phyloP scores from a whole-genome alignment of 2,113 vertebrate species.

The Phylloscopus trochilus region DNA sequence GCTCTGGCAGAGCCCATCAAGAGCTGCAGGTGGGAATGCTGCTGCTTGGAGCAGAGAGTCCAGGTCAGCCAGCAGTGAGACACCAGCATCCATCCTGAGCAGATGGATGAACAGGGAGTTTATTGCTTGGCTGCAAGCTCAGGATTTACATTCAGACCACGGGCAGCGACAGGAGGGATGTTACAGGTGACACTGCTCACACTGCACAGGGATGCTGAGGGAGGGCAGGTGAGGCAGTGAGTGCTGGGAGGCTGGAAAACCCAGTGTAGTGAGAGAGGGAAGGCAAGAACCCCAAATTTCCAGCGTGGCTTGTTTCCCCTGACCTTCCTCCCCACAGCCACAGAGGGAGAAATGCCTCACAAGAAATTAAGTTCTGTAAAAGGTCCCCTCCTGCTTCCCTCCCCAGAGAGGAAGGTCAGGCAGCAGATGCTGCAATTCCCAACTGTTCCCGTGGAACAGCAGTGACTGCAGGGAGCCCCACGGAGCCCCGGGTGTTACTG shows the following conservation, averaged over 20 bases:
- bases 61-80: background rate
- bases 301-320: background rate
- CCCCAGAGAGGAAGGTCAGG: background rate
- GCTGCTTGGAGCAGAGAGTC: background rate
- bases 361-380: background rate
- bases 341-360: background rate
- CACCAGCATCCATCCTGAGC: accelerated
- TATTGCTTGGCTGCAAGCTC: background rate
- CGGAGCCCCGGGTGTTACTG: background rate
- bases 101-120: background rate
- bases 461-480: accelerated
- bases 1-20: background rate
- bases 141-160: background rate
- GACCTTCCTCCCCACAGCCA: background rate
- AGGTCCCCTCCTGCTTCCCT: background rate
- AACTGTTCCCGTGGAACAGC: background rate
- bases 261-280: background rate
- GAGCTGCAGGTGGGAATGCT: background rate
- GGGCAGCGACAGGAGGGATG: accelerated
- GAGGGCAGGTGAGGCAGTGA: background rate
- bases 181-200: accelerated
- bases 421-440: background rate
- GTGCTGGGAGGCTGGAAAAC: background rate
- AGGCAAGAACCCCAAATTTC: background rate
- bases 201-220: background rate